Evolutionary conservation across 2,888 invertebrate species (phyloP).

Genomic region (Tenthredo amoena): DNA sequence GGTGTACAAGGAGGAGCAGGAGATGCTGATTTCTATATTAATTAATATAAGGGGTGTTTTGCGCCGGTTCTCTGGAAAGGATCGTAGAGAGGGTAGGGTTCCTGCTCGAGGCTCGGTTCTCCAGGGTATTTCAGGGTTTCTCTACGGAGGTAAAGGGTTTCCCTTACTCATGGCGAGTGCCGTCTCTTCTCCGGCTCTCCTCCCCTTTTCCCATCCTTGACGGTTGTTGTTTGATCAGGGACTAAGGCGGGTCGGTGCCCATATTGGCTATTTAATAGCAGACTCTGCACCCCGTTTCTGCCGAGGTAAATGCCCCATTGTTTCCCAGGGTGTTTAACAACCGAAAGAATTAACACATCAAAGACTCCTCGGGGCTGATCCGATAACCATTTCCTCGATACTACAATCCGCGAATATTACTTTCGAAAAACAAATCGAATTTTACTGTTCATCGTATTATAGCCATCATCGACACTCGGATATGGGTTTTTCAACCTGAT

Average conservation of each 20-base stretch:
- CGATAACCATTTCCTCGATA: not conserved
- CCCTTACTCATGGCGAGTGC: slow-evolving; percentile 16
- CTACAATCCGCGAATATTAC: too few species aligned
- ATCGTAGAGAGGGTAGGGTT: not conserved
- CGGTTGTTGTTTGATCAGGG: slow-evolving; percentile 31
- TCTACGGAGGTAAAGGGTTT: slow-evolving; percentile 16
- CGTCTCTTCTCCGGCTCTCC: not conserved
- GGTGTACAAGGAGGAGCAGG: slow-evolving; percentile 32
- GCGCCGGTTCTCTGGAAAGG: slow-evolving; percentile 13
- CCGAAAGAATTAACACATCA: not conserved
- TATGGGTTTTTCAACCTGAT: slow-evolving; percentile 45
- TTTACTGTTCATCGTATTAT: not conserved
- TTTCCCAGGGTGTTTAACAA: not conserved
- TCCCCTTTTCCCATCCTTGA: not conserved
- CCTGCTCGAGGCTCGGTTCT: slow-evolving; percentile 6
- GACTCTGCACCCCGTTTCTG: not conserved
- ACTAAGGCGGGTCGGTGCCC: not conserved
- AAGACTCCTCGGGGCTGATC: not conserved
- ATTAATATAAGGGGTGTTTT: slow-evolving; percentile 48
- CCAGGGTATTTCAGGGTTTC: slow-evolving; percentile 41
- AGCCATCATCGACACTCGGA: slow-evolving; percentile 10
- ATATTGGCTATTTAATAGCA: slow-evolving; percentile 30
- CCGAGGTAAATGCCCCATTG: not conserved
- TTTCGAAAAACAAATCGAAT: not conserved
- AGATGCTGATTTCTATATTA: slow-evolving; percentile 50